Evolutionary conservation across 2,113 vertebrate species (phyloP), one percentile per base, ranked within the genome.

Genomic region (Anthoscopus minutus): DNA sequence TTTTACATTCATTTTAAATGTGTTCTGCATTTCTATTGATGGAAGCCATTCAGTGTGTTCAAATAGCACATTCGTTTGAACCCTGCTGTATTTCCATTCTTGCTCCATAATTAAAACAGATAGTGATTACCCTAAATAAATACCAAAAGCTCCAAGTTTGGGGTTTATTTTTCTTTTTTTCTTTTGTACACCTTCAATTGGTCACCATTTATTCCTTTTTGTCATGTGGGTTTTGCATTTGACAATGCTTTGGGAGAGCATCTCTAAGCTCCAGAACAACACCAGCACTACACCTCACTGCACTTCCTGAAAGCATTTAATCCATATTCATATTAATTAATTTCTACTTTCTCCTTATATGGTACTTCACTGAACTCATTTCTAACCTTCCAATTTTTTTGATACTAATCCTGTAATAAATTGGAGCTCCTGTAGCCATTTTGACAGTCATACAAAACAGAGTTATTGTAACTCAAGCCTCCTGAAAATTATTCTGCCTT

Each of bases 11-110:
- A 40, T 88, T 94, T 94, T 54, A 78, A 70, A 15, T 72, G 67
- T 83, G 66, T 77, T 72, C 65, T 85, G 31, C 58, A 7, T 91
- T 93, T 90, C 93, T 93, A 88, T 94, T 95, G 92, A 93, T 82
- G 74, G 93, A 94, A 94, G 33, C 21, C 21, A 82, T 94, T 93
- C 76, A 70, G 3, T 53, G 35, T 76, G 74, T 86, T 88, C 88
- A 92, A 94, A 95, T 73, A 73, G 23, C 74, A 77, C 23, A 30
- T 54, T 83, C 66, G 81, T 90, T 83, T 77, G 33, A 96, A 86
- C 80, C 60, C 42, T 90, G 62, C 50, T 66, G 8, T 57, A 90
- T 77, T 94, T 77, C 50, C 38, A 86, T 77, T 81, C 80, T 86
- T 54, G 28, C 42, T 94, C 42, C 69, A 54, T 86, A 94, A 92